Evolutionary conservation across 2,888 invertebrate genomes (phyloP).

Genomic region (Drosophila recens): DNA sequence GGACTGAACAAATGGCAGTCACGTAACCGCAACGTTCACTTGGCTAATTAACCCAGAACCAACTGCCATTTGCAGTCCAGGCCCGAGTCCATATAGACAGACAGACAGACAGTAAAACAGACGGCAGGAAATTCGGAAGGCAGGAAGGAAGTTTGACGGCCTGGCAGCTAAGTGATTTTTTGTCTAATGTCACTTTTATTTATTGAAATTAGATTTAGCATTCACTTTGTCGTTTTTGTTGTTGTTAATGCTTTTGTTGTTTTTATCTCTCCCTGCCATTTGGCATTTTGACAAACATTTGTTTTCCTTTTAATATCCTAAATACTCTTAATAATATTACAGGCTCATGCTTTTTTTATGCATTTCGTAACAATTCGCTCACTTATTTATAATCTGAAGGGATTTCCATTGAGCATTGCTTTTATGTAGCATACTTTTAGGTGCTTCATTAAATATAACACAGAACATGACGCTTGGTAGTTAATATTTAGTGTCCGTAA

Average conservation of each 20-base stretch:
- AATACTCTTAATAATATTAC: not conserved
- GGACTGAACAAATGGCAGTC: constrained; percentile 39
- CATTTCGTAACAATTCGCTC: not conserved
- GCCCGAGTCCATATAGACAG: constrained; percentile 32
- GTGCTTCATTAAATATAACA: not conserved
- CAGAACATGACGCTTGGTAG: no score
- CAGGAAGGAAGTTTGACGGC: constrained; percentile 19
- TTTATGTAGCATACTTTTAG: constrained; percentile 3
- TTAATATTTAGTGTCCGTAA: no score
- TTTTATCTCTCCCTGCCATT: constrained; percentile 4
- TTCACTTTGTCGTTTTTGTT: constrained; percentile 25
- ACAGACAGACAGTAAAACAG: constrained; percentile 13
- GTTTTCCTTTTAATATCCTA: not conserved
- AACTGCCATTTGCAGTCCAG: constrained; percentile 70
- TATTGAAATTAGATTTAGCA: constrained; percentile 70
- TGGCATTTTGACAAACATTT: constrained; percentile 17
- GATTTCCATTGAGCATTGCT: not conserved
- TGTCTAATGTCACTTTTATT: constrained; percentile 70
- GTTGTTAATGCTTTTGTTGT: constrained; percentile 15
- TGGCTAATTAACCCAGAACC: constrained; percentile 75
- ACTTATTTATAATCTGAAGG: not conserved
- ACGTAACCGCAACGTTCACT: constrained; percentile 72
- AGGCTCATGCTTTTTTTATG: constrained; percentile 4
- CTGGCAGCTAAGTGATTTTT: constrained; percentile 65
- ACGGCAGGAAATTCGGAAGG: constrained; percentile 20